Percentiles rank a stretch among this genome's conserved stretches.
These are phyloP conservation scores for Acheta domesticus DNA, from an alignment of 2,888 invertebrate genomes.

Conservation along the genomic window DNA sequence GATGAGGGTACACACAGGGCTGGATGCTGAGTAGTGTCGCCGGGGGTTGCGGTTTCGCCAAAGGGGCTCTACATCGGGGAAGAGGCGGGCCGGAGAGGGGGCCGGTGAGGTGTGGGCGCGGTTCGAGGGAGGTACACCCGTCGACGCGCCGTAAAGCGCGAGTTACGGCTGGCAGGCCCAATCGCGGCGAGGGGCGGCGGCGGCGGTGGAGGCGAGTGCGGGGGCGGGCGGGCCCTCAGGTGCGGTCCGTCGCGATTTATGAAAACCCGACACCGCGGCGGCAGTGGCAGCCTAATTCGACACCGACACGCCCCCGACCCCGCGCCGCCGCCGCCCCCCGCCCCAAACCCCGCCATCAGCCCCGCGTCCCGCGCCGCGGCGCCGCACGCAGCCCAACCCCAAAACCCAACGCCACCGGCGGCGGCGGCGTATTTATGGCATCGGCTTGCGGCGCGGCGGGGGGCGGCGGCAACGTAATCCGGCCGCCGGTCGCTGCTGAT, in stretches of 20 bases:
- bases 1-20: too few species aligned
- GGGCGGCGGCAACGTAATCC: background rate
- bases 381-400: background rate
- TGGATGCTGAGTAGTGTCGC: too few species aligned
- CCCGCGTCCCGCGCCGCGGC: background rate
- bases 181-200: background rate
- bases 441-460: conserved; percentile 11
- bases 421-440: conserved; percentile 5
- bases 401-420: background rate
- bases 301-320: background rate
- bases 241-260: background rate
- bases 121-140: background rate
- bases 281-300: background rate
- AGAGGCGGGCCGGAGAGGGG: background rate
- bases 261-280: background rate
- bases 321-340: background rate
- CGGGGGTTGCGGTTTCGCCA: too few species aligned
- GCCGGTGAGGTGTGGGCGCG: too few species aligned
- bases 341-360: background rate
- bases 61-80: too few species aligned
- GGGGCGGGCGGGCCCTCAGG: background rate
- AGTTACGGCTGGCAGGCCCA: background rate
- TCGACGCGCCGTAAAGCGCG: background rate
- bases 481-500: background rate
- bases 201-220: background rate